Evolutionary conservation across 2,888 invertebrate genomes (phyloP), one percentile per base, ranked within the genome.

Genomic region (Smittia sp.): DNA sequence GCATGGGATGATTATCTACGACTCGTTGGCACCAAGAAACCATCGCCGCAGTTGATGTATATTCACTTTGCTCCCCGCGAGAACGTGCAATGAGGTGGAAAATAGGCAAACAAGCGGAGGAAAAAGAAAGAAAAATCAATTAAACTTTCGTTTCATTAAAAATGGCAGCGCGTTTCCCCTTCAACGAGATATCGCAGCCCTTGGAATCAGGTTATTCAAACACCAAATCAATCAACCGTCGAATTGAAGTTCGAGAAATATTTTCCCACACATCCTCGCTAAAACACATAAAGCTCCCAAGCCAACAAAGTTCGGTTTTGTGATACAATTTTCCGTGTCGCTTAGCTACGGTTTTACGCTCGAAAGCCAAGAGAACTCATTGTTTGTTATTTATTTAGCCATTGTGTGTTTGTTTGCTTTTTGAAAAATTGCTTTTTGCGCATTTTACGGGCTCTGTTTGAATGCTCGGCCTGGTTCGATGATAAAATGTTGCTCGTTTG

Each of bases 341-440:
- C 66, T 66, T 66, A 39, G 66, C 39, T 66, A 66, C 66, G 39
- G 38, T 32, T 39, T 66, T 25, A 24, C 25, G 62, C 20, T 22
- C 6, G 18, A 22, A 20, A 20, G 25, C 66, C 66, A 39, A 66
- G 15, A 25, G 22, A 41, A 13, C 46, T 68, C 24, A 41, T 68
- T 52, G 46, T 46, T 46, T 70, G 20, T 68, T 41, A 69, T 68
- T 68, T 69, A 69, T 70, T 68, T 68, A 68, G 68, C 68, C 68
- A 68, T 68, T 68, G 41, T 68, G 18, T 70, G 69, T 70, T 70
- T 70, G 69, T 70, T 70, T 70, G 69, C 69, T 52, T 70, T 39
- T 18, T 54, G n/a, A 58, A 22, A 58, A 58, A 58, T 22, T 58
- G 58, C 46, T 22, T 58, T 58, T 58, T 58, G 9, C 20, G 22